Evolutionary conservation across 2,113 vertebrate species (phyloP).

Genomic region (Monarcha castaneiventris): DNA sequence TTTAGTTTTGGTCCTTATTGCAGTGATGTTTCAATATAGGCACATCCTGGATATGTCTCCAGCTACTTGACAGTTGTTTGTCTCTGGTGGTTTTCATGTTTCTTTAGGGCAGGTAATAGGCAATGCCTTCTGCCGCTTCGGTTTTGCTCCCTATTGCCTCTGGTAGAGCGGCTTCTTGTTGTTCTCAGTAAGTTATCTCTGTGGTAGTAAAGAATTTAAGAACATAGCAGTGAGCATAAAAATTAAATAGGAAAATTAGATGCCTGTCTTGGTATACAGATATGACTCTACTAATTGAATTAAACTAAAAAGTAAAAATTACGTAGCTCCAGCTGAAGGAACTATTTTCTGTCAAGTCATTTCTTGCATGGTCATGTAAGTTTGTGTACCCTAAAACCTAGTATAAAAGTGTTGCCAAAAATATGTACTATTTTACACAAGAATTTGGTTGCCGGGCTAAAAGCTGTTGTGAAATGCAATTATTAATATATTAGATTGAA

Average conservation of each 20-base stretch:
- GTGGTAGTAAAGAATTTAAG: neutral
- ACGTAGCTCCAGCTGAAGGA: neutral
- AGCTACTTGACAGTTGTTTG: neutral
- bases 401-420: neutral
- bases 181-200: neutral
- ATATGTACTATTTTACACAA: neutral
- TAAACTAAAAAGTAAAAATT: neutral
- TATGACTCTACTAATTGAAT: neutral
- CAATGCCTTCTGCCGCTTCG: rapidly evolving
- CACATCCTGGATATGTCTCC: neutral
- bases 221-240: neutral
- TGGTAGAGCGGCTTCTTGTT: neutral
- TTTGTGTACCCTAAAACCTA: neutral
- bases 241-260: neutral
- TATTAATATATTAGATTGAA: neutral
- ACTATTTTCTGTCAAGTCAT: neutral
- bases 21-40: neutral
- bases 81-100: neutral
- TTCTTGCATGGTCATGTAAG: neutral
- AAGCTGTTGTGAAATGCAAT: neutral
- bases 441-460: neutral
- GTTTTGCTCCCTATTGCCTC: neutral
- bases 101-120: neutral
- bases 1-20: neutral
- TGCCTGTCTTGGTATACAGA: neutral